Evolutionary conservation across 2,113 vertebrate species (phyloP).

Genomic region (Aphelocoma coerulescens): DNA sequence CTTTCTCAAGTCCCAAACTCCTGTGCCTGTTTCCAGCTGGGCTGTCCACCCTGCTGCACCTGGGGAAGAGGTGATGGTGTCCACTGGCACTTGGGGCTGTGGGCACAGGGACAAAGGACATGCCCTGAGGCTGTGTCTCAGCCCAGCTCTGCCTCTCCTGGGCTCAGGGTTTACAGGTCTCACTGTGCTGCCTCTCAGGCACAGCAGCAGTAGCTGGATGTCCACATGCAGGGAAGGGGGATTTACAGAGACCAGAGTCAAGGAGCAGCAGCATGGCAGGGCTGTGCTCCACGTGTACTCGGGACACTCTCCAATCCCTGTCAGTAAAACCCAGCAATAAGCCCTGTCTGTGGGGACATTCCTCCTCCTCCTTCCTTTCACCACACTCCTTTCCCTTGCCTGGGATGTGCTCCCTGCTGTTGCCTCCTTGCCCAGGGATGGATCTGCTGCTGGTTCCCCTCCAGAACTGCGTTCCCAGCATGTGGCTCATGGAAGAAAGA

Average conservation of each 20-base stretch:
- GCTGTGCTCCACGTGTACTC: fast-evolving
- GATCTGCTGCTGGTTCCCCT: not conserved
- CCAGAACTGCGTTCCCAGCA: not conserved
- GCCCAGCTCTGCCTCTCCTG: not conserved
- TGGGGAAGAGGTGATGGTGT: fast-evolving
- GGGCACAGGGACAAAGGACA: too few species aligned
- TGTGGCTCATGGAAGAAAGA: fast-evolving
- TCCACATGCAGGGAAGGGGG: fast-evolving
- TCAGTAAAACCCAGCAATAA: not conserved
- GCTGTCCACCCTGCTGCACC: too few species aligned
- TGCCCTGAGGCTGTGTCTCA: not conserved
- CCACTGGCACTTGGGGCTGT: fast-evolving
- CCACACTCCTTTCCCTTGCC: not conserved
- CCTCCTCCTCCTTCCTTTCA: not conserved
- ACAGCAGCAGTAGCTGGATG: not conserved
- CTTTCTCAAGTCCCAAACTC: not conserved
- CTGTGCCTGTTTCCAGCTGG: not conserved
- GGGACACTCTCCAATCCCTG: not conserved
- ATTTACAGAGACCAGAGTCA: not conserved
- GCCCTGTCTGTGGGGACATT: not conserved
- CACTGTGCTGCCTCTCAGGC: not conserved
- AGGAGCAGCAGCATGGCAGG: not conserved
- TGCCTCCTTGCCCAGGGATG: fast-evolving
- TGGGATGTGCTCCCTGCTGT: not conserved
- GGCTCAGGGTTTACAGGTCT: not conserved